A percentile compares a stretch with the other conserved stretches of the same genome.
phyloP scores from a whole-genome alignment of 2,888 invertebrate species.

The Eupithecia insigniata region DNA sequence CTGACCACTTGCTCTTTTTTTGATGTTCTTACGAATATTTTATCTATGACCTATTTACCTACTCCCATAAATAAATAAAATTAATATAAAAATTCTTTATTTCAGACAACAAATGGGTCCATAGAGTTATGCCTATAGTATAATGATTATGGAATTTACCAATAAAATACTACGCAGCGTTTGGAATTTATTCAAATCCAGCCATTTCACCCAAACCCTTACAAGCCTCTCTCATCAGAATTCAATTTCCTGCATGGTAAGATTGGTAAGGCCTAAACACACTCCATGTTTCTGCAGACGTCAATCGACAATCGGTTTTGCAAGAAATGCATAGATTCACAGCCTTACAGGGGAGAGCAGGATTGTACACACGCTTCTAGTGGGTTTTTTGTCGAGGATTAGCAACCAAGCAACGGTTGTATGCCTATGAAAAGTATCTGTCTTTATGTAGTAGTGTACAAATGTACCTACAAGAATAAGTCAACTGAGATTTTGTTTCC shows the following conservation, averaged over 20 bases:
- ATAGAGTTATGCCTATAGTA: too few species aligned
- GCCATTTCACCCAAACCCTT: not conserved
- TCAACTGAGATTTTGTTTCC: not conserved
- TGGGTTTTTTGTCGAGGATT: conserved; percentile 19
- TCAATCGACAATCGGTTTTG: conserved; percentile 61
- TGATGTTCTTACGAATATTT: not conserved
- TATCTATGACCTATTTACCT: too few species aligned
- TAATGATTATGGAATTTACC: not conserved
- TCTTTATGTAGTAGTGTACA: not conserved
- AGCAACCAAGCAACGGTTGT: not conserved
- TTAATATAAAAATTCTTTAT: too few species aligned
- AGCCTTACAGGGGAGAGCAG: conserved; percentile 55
- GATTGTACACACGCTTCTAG: conserved; percentile 8
- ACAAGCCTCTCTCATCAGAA: conserved; percentile 10
- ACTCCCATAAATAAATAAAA: too few species aligned
- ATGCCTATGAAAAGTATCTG: not conserved
- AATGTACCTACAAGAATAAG: not conserved
- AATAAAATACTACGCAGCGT: not conserved
- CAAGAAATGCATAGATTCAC: conserved; percentile 56
- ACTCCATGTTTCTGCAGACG: conserved; percentile 31
- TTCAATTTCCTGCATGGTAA: conserved; percentile 37
- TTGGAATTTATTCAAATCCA: conserved; percentile 6
- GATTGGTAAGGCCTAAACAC: conserved; percentile 35
- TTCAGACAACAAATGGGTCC: too few species aligned
- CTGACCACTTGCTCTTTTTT: too few species aligned